Evolutionary conservation across 2,888 invertebrate species (phyloP).

Genomic region (Encarsia formosa): DNA sequence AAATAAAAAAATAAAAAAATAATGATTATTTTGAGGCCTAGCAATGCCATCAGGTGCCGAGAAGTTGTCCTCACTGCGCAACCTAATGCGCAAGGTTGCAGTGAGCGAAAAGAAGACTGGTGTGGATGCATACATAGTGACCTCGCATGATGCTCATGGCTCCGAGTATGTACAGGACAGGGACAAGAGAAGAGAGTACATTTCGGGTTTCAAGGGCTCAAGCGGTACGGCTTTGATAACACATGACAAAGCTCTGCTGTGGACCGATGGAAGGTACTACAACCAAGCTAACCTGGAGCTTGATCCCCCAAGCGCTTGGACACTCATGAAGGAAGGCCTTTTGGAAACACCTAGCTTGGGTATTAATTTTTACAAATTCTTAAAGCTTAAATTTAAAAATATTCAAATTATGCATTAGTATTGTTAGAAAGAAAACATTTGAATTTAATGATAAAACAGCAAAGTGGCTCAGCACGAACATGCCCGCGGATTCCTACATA

Average conservation of each 20-base stretch:
- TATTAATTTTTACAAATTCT: too few relatives aligned
- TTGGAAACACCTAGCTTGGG: conserved; percentile 59
- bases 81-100: conserved; percentile 39
- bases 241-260: conserved; percentile 69
- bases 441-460: too few relatives aligned
- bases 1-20: too few relatives aligned
- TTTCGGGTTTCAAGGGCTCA: conserved; percentile 89
- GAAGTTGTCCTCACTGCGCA: conserved; percentile 40
- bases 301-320: conserved; percentile 73
- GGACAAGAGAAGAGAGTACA: conserved; percentile 78
- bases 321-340: conserved; percentile 79
- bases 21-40: too few relatives aligned
- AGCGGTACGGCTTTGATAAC: conserved; percentile 88
- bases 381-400: too few relatives aligned
- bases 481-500: conserved; percentile 63
- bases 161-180: conserved; percentile 86
- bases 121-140: conserved; percentile 80
- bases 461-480: conserved; percentile 67
- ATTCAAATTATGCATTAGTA: too few relatives aligned
- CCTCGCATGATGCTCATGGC: conserved; percentile 79
- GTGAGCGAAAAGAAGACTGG: conserved; percentile 23
- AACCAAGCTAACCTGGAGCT: conserved; percentile 80
- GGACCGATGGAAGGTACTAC: conserved; percentile 97
- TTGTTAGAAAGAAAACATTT: too few relatives aligned
- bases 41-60: too few relatives aligned